Percentiles rank a stretch among this genome's conserved stretches.
Evolutionary conservation across 2,113 vertebrate species (phyloP).

Genomic region (Cranoglanis bouderius): DNA sequence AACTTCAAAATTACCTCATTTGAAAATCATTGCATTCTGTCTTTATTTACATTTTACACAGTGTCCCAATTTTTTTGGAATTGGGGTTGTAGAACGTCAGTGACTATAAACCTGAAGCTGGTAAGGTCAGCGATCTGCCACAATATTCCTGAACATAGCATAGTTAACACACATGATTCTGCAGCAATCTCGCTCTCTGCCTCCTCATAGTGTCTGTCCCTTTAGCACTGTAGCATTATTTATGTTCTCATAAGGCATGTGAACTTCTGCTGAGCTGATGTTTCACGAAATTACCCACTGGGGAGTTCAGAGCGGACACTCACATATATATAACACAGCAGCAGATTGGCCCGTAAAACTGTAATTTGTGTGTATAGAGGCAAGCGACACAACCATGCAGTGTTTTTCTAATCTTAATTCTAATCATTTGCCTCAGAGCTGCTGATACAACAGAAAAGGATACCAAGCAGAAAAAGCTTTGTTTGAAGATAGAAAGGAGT

Average conservation of each 20-base stretch:
- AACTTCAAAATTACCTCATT: too few relatives aligned
- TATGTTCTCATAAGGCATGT: constrained; percentile 34
- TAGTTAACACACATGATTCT: not conserved
- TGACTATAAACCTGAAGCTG: not conserved
- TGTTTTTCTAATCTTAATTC: not conserved
- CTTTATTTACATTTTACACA: too few relatives aligned
- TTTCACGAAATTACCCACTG: constrained; percentile 41
- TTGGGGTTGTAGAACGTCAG: too few relatives aligned
- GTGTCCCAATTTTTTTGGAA: too few relatives aligned
- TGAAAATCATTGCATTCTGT: too few relatives aligned
- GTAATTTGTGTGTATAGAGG: constrained; percentile 44
- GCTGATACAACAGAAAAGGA: constrained; percentile 48
- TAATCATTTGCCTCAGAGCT: constrained; percentile 20
- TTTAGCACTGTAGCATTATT: constrained; percentile 10
- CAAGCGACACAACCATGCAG: constrained; percentile 29
- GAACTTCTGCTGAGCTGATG: constrained; percentile 41
- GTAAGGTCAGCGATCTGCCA: not conserved
- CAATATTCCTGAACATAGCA: not conserved
- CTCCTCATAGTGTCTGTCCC: not conserved
- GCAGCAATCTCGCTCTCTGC: not conserved
- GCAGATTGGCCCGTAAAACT: constrained; percentile 52
- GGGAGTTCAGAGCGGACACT: constrained; percentile 28
- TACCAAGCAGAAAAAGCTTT: constrained; percentile 6
- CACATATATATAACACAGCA: constrained; percentile 17
- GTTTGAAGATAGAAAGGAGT: not conserved